Percentiles rank a stretch among this genome's conserved stretches.
Evolutionary conservation across 2,888 invertebrate genomes (phyloP).

Genomic region (Epirrita christyi): DNA sequence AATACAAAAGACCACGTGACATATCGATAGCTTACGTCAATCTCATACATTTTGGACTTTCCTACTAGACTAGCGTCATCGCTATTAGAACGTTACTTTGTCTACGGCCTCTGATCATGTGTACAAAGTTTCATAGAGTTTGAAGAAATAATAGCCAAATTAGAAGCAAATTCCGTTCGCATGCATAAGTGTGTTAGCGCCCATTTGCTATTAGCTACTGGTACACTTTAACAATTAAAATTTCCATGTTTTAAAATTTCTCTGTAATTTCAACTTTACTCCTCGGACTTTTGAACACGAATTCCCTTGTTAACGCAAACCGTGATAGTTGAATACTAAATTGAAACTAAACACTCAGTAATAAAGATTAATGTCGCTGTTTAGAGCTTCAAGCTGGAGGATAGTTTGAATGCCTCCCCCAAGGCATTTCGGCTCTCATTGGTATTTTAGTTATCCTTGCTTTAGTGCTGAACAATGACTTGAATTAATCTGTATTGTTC

Average conservation of each 20-base stretch:
- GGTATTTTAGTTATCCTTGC: conserved; percentile 60
- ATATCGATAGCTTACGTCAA: too few relatives aligned
- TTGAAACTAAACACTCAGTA: conserved; percentile 40
- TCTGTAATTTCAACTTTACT: conserved; percentile 17
- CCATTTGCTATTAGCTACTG: too few relatives aligned
- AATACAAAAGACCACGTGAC: too few relatives aligned
- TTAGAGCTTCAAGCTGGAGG: conserved; percentile 31
- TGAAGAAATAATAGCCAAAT: too few relatives aligned
- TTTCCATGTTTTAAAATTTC: conserved; percentile 33
- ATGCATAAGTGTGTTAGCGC: too few relatives aligned
- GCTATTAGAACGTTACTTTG: too few relatives aligned
- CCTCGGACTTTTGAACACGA: conserved; percentile 2
- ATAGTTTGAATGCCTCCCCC: conserved; percentile 50
- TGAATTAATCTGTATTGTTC: conserved; percentile 47
- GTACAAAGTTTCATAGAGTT: too few relatives aligned
- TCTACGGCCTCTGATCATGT: too few relatives aligned
- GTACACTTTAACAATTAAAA: conserved; percentile 56
- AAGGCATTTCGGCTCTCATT: conserved; percentile 54
- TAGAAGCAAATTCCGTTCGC: too few relatives aligned
- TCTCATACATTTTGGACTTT: too few relatives aligned
- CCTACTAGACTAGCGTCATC: too few relatives aligned
- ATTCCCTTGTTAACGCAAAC: conserved; percentile 10
- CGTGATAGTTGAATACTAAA: conserved; percentile 37
- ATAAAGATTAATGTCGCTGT: conserved; percentile 51
- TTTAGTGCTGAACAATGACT: conserved; percentile 48